Conservation (phyloP, 2,113 vertebrate species). For the Rhizomys pruinosus region DNA sequence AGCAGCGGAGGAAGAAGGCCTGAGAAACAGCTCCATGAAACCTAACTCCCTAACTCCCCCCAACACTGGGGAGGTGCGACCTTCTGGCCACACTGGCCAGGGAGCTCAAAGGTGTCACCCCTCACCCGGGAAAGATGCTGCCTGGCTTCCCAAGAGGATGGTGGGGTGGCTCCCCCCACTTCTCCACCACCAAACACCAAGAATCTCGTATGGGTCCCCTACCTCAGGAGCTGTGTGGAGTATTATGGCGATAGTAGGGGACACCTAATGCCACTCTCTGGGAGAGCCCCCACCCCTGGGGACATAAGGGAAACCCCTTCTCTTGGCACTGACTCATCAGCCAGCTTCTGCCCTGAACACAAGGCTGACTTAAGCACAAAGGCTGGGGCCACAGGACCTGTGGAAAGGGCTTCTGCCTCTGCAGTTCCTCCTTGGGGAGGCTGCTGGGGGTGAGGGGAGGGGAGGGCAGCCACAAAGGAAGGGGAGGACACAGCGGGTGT, state of each 20-base stretch:
- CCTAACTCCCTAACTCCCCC: neutral
- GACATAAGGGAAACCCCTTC: constrained; percentile 28
- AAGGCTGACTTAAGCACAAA: constrained; percentile 36
- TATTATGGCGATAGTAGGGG: neutral
- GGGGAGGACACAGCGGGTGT: neutral
- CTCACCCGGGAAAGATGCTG: fast-evolving
- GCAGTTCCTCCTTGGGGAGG: neutral
- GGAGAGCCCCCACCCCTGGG: constrained; percentile 34
- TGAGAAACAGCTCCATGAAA: constrained; percentile 74
- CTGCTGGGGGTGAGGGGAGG: neutral
- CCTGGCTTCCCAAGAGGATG: neutral
- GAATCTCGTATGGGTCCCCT: neutral
- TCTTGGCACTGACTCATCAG: constrained; percentile 67
- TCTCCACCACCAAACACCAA: neutral
- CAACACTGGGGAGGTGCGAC: neutral
- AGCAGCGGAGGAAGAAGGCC: constrained; percentile 32
- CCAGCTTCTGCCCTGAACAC: constrained; percentile 52
- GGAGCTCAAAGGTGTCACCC: constrained; percentile 56
- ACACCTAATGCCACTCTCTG: neutral
- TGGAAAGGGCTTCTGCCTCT: constrained; percentile 3
- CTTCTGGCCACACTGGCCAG: constrained; percentile 69
- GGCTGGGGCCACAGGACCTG: neutral
- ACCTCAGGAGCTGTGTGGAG: neutral
- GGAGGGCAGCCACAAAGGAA: neutral
- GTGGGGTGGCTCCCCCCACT: neutral